phyloP scores from a whole-genome alignment of 2,113 vertebrate species.

The Pseudopipra pipra region DNA sequence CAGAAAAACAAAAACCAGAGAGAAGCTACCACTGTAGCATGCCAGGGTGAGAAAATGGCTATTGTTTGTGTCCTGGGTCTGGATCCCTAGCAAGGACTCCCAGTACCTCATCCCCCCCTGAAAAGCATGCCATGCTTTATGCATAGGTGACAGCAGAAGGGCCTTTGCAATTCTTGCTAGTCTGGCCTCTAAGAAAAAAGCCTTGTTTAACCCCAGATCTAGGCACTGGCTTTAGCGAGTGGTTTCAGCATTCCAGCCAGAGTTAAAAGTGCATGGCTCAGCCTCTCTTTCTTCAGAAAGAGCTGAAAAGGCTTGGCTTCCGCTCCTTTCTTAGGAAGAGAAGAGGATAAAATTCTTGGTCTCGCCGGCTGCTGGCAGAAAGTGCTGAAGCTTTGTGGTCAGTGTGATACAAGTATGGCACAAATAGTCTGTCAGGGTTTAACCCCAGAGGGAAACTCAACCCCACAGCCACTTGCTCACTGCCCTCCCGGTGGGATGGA shows the following conservation, averaged over 20 bases:
- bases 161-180: neutral
- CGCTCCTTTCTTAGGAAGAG: neutral
- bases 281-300: neutral
- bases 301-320: constrained; percentile 23
- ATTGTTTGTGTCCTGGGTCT: neutral
- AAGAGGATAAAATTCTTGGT: neutral
- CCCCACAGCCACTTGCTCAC: neutral
- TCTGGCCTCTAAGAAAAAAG: neutral
- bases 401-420: neutral
- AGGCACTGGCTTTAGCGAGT: neutral
- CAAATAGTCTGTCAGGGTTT: neutral
- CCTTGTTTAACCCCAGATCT: neutral
- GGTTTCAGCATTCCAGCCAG: neutral
- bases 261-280: neutral
- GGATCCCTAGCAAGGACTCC: neutral
- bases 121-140: neutral
- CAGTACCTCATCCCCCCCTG: neutral
- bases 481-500: neutral
- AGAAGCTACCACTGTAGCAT: fast-evolving
- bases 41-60: neutral
- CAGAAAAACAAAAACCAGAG: neutral
- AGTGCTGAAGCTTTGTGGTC: neutral
- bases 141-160: neutral
- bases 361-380: neutral
- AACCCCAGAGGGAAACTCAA: neutral